Percentiles rank a stretch among this genome's conserved stretches.
phyloP scores from a whole-genome alignment of 2,888 invertebrate species.

The Drosophila cyrtoloma region DNA sequence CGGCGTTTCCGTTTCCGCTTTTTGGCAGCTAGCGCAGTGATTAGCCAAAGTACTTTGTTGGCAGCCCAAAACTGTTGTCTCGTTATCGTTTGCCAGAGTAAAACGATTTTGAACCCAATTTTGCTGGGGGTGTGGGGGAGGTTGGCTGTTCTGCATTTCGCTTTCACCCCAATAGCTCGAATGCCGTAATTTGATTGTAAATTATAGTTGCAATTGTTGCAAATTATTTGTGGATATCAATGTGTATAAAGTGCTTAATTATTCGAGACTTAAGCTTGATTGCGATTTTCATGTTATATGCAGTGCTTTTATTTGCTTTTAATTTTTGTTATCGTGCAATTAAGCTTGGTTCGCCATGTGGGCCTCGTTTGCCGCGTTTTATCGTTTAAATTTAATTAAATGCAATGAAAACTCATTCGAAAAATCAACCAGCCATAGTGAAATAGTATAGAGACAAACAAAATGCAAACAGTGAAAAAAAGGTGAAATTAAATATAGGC shows the following conservation, averaged over 20 bases:
- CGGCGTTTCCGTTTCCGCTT: conserved; percentile 52
- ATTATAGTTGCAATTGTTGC: conserved; percentile 19
- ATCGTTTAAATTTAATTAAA: conserved; percentile 74
- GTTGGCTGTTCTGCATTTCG: conserved; percentile 6
- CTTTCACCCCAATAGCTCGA: conserved; percentile 2
- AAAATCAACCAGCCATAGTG: conserved; percentile 78
- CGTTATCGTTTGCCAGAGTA: conserved; percentile 13
- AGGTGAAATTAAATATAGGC: conserved; percentile 81
- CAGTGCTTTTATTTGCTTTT: conserved; percentile 43
- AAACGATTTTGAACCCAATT: not conserved
- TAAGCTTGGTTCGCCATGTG: conserved; percentile 48
- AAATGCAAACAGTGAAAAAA: conserved; percentile 79
- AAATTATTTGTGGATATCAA: conserved; percentile 17
- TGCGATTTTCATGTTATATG: conserved; percentile 35
- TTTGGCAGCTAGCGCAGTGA: conserved; percentile 58
- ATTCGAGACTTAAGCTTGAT: conserved; percentile 50
- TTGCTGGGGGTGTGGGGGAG: not conserved
- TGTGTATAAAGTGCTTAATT: conserved; percentile 43
- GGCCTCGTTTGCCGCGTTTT: conserved; percentile 26
- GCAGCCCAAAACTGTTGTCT: conserved; percentile 31
- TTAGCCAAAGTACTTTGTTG: conserved; percentile 71
- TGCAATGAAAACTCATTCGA: conserved; percentile 66
- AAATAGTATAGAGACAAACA: conserved; percentile 79
- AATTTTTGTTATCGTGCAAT: conserved; percentile 72
- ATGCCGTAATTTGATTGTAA: conserved; percentile 4